These are phyloP conservation scores for Melanotaenia maccullochi DNA, from an alignment of 2,797 vertebrate species.

Conservation along the genomic window DNA sequence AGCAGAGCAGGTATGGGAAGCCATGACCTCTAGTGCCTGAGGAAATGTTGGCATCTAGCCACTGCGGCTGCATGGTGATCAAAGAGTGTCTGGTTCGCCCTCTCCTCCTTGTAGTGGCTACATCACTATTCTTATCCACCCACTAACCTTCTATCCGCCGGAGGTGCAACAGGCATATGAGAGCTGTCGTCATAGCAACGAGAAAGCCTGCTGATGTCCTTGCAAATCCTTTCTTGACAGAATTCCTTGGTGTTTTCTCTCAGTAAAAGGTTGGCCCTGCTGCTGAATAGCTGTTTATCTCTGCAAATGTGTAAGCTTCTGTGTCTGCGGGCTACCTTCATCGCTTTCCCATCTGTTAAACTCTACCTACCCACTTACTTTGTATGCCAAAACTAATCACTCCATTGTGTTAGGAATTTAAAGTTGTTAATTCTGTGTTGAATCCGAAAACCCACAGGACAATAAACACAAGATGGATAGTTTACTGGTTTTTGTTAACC, in stretches of 20 bases:
- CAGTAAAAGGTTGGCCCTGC: slow-evolving; percentile 72
- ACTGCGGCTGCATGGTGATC: slow-evolving; percentile 41
- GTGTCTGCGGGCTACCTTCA: slow-evolving; percentile 49
- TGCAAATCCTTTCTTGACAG: slow-evolving; percentile 79
- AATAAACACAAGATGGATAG: slow-evolving; percentile 22
- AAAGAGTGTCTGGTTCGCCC: slow-evolving; percentile 43
- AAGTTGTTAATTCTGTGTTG: slow-evolving; percentile 15
- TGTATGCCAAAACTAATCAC: slow-evolving; percentile 40
- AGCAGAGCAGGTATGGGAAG: slow-evolving; percentile 43
- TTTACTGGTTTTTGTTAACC: slow-evolving; percentile 9
- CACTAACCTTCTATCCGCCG: slow-evolving; percentile 57
- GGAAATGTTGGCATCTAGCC: slow-evolving; percentile 58
- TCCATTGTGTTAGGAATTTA: slow-evolving; percentile 39
- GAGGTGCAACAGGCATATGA: slow-evolving; percentile 41
- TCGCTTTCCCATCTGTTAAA: slow-evolving; percentile 31
- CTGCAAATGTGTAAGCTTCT: slow-evolving; percentile 48
- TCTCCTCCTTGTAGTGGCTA: slow-evolving; percentile 25
- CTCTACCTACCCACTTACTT: slow-evolving; percentile 29
- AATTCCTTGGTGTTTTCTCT: slow-evolving; percentile 70
- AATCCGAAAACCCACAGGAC: slow-evolving; percentile 27
- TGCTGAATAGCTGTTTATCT: slow-evolving; percentile 75
- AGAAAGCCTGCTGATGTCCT: slow-evolving; percentile 72
- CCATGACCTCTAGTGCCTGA: slow-evolving; percentile 48
- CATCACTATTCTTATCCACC: slow-evolving; percentile 70
- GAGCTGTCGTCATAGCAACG: slow-evolving; percentile 82